Base-by-base conservation (phyloP, 2,888 invertebrate species). In the Hoplodrina blanda region DNA sequence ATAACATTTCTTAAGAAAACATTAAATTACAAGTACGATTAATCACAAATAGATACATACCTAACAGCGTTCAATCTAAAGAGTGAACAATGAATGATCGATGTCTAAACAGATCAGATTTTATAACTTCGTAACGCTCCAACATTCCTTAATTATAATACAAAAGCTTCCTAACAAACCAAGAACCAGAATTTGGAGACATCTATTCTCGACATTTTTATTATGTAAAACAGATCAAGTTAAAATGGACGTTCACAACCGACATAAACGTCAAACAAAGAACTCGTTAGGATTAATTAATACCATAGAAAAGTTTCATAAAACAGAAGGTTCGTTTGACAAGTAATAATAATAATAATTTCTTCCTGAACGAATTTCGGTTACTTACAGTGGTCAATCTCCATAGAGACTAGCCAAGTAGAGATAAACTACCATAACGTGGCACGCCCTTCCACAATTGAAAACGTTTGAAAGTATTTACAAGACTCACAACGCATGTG, bases 211-310 rank as follows among this genome's bases (percentile, higher is more conserved):
- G 4, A 57, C 37, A 8, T 5, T n/a, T 62, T 20, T 11, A 15
- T 55, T 60, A 54, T 19, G 8, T 33, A 41, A n/a, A 46, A 37
- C 52, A 55, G 68, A 20, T 67, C 76, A 37, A 49, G 30, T 57
- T 46, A 70, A 17, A 70, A 49, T 68, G 69, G 78, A 11, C 64
- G 2, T 7, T 59, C 41, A 41, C 25, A 62, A 73, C 69, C 62
- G 57, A 81, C 68, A 78, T 73, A 73, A 72, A 76, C 73, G 71
- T 72, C 73, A 82, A 82, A 73, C 68, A 76, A 75, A 78, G 72
- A 74, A 78, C 64, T 80, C 67, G 69, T 76, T 82, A 67, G 69
- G 69, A 81, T 81, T 74, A 80, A 81, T 81, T 76, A 80, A 75
- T 62, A 41, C 46, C 37, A 37, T 3, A 30, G 2, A 8, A 54